Conservation (phyloP, 2,113 vertebrate genomes). For the Bucco capensis region DNA sequence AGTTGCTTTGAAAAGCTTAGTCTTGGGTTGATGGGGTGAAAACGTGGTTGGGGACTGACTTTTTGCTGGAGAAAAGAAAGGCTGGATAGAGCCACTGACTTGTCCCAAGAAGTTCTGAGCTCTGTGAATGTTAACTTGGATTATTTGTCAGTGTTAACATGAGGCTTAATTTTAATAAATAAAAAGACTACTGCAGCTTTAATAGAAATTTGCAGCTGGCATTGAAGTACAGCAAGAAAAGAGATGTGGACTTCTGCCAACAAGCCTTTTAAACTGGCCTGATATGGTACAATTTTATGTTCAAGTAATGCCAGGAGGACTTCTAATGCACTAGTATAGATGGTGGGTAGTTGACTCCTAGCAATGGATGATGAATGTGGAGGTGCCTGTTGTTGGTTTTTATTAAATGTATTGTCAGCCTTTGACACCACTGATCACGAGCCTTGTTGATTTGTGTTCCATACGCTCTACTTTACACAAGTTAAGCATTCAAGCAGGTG, state of each 20-base stretch:
- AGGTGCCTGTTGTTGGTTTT: not conserved
- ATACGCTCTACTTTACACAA: not conserved
- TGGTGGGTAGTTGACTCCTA: not conserved
- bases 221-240: not conserved
- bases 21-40: not conserved
- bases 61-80: not conserved
- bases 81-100: not conserved
- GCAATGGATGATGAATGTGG: not conserved
- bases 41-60: not conserved
- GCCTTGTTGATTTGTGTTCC: not conserved
- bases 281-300: not conserved
- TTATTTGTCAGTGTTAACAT: not conserved
- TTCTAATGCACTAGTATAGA: not conserved
- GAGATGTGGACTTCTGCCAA: not conserved
- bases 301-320: not conserved
- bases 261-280: not conserved
- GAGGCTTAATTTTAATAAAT: not conserved
- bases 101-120: not conserved
- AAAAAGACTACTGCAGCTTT: not conserved
- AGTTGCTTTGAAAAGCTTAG: not conserved
- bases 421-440: not conserved
- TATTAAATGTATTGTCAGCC: not conserved
- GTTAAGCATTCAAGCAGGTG: not conserved
- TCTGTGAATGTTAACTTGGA: not conserved
- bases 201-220: not conserved